Evolutionary conservation across 1,140 invertebrate genomes (phyloP), one percentile per base, ranked within the genome.

Genomic region (Thereuonema tuberculata): DNA sequence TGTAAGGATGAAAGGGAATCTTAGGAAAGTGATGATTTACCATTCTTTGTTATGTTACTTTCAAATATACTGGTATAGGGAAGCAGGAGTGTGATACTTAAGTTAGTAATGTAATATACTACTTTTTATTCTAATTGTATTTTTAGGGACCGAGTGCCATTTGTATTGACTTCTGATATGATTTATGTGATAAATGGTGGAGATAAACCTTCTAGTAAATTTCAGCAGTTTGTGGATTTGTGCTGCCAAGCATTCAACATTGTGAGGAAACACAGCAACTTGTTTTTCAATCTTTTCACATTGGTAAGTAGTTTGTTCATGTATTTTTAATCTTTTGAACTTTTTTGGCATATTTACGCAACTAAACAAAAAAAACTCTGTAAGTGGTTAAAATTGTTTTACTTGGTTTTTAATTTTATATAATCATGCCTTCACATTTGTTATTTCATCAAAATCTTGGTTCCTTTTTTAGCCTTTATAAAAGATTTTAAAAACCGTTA

Each of bases 171-270:
- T 0, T 88, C 91, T 17, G 96, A 99, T 72, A 99, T 99, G 97
- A 94, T 87, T 1, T 98, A 95, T 77, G 95, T 99, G 1, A 99
- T 99, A 64, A 99, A 99, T 74, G 91, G 93, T 56, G 92, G 93
- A 1, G 93, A 97, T 69, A 85, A 91, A 66, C 89, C 89, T 17
- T 92, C 90, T 1, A 85, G 88, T 62, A 84, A 86, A 63, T 99
- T 98, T 73, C 96, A 99, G 73, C 83, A 91, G 68, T 99, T 99
- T 74, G 89, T 99, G 5, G 96, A 99, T 74, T 76, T 97, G 17
- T 99, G 95, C 74, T 98, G 94, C 71, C 85, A 90, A 74, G 94
- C 94, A 0, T 98, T 98, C 73, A 98, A 98, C 72, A 84, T 97
- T 64, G 83, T 99, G n/a, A 80, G 96, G 20, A 87, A 89, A 65